Evolutionary conservation across 2,888 invertebrate species (phyloP).

Genomic region (Drosophila quasianomalipes): DNA sequence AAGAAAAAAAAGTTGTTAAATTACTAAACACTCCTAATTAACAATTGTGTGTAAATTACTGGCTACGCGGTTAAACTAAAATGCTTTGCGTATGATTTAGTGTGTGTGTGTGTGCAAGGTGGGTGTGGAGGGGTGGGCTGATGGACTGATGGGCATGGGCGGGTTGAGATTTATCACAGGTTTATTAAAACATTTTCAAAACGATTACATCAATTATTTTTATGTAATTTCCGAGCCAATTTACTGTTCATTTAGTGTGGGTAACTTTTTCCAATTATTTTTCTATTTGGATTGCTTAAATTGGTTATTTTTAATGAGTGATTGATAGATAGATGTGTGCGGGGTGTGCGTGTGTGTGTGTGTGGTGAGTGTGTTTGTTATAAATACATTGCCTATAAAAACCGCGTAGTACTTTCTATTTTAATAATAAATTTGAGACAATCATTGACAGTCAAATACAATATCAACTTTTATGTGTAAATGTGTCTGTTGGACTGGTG

Average conservation of each 20-base stretch:
- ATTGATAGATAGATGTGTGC: neutral
- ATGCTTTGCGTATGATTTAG: slow-evolving; percentile 27
- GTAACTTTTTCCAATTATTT: slow-evolving; percentile 18
- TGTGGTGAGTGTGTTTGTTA: slow-evolving; percentile 31
- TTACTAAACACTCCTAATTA: slow-evolving; percentile 52
- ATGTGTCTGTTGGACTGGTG: neutral
- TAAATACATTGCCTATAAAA: slow-evolving; percentile 46
- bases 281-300: neutral
- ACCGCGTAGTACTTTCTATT: slow-evolving; percentile 38
- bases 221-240: slow-evolving; percentile 21
- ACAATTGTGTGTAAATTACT: slow-evolving; percentile 59
- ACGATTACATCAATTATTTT: slow-evolving; percentile 10
- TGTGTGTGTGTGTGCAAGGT: slow-evolving; percentile 15
- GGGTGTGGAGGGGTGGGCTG: neutral
- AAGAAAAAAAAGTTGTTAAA: slow-evolving; percentile 45
- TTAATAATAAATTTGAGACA: slow-evolving; percentile 62
- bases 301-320: slow-evolving; percentile 3
- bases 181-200: slow-evolving; percentile 30
- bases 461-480: slow-evolving; percentile 34
- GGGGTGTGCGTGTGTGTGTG: neutral
- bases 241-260: slow-evolving; percentile 1
- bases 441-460: slow-evolving; percentile 53
- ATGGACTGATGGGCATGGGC: neutral
- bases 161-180: slow-evolving; percentile 68
- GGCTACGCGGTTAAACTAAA: slow-evolving; percentile 57